phyloP scores from a whole-genome alignment of 1,140 invertebrate species.

The Paraescarpia echinospica region DNA sequence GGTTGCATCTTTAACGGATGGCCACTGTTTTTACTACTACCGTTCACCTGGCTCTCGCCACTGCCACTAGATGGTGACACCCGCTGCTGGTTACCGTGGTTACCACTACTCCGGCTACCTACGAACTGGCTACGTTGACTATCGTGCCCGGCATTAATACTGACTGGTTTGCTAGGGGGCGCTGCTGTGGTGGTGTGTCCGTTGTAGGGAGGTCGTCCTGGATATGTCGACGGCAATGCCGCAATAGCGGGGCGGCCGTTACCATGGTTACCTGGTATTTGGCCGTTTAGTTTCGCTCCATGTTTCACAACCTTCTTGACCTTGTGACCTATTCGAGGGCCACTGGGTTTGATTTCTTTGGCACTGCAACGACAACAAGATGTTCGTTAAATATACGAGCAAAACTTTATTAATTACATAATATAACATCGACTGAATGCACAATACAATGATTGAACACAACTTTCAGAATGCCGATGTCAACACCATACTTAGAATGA shows the following conservation, averaged over 20 bases:
- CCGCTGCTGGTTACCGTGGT: not conserved
- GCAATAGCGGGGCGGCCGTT: not conserved
- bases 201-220: slow-evolving; percentile 19
- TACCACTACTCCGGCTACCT: not conserved
- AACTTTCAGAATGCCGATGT: not conserved
- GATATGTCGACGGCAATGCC: not conserved
- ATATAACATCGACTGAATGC: not conserved
- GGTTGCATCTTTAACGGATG: not conserved
- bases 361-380: slow-evolving; percentile 64
- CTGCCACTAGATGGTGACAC: not conserved
- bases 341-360: slow-evolving; percentile 86
- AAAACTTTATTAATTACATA: not conserved
- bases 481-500: not conserved
- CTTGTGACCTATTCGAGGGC: slow-evolving; percentile 74
- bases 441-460: not conserved
- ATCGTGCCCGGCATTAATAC: not conserved
- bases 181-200: slow-evolving; percentile 42
- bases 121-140: not conserved
- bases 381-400: not conserved
- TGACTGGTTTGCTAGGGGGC: slow-evolving; percentile 5
- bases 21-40: not conserved
- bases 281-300: slow-evolving; percentile 11
- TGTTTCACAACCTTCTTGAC: slow-evolving; percentile 66
- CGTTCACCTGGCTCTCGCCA: not conserved
- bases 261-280: not conserved